Evolutionary conservation across 2,797 vertebrate genomes (phyloP), one percentile per base, ranked within the genome.

Genomic region (Melanotaenia boesemani): DNA sequence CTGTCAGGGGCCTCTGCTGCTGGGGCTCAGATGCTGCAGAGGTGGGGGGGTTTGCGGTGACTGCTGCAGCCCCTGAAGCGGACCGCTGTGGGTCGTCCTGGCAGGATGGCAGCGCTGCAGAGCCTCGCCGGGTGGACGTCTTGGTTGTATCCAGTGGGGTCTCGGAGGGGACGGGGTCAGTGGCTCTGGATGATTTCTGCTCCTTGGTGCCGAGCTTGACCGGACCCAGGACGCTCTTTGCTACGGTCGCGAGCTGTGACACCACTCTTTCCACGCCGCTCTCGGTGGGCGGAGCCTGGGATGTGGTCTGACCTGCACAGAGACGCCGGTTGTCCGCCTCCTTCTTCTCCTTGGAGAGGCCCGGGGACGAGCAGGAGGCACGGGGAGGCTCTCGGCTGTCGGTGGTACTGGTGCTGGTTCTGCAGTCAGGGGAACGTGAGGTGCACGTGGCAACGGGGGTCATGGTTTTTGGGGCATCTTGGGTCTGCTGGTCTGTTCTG

Each of bases 191-290:
- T 61, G 79, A 71, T 94, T 92, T 79, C 90, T 93, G 81, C 58
- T 89, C 60, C 63, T 94, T 94, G 32, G 70, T 5, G 28, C 79
- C 90, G 39, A 96, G 93, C 76, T 94, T 96, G 68, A 94, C 87
- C 1, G 96, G 95, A n/a, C 94, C 95, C 41, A 96, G 68, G 12
- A 95, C 76, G 0, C 93, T 96, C 77, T 94, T 96, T 12, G 95
- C 93, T 2, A 94, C 92, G 0, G 92, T 93, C 16, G 90, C 74
- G 0, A 93, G 76, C 74, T 93, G 94, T 36, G 94, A 93, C 55
- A 92, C 84, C 0, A 91, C 83, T 72, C 87, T 91, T 58, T 95
- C 95, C 1, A 91, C 73, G 13, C 88, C 83, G 0, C 82, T 63
- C 7, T 93, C 94, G 1, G 89, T 36, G 13, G 76, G 44, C 1